phyloP scores from a whole-genome alignment of 2,797 vertebrate genomes.

The Lemur catta region DNA sequence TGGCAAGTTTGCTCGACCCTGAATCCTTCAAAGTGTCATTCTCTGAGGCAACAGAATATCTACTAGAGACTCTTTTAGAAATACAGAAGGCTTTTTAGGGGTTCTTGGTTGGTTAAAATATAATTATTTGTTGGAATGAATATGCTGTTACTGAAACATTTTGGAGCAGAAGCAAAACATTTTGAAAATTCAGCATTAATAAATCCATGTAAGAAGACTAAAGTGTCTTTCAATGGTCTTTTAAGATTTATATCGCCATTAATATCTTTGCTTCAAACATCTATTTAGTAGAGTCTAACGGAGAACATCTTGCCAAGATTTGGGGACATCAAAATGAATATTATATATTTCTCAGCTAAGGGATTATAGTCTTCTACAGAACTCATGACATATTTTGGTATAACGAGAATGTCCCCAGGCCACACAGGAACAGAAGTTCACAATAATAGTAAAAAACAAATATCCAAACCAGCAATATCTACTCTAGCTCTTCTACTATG shows the following conservation, averaged over 20 bases:
- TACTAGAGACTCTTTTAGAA: slow-evolving; percentile 47
- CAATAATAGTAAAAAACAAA: neutral
- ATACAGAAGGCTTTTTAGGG: neutral
- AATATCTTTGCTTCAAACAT: neutral
- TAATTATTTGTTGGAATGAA: neutral
- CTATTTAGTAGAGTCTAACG: slow-evolving; percentile 13
- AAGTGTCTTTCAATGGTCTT: neutral
- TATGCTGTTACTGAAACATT: neutral
- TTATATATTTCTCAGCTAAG: neutral
- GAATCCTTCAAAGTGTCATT: slow-evolving; percentile 67
- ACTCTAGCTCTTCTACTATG: neutral
- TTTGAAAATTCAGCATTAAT: neutral
- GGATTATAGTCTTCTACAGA: neutral
- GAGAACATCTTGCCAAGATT: neutral
- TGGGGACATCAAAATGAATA: neutral
- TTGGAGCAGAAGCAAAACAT: neutral
- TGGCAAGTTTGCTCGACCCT: slow-evolving; percentile 65
- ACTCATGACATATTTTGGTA: neutral
- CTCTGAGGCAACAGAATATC: slow-evolving; percentile 51
- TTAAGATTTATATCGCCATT: neutral
- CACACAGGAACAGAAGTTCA: neutral
- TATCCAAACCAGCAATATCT: neutral
- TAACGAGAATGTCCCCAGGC: neutral
- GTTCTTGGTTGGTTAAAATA: neutral
- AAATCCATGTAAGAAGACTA: neutral